These are phyloP conservation scores for Cheilosia scutellata DNA, from an alignment of 2,888 invertebrate genomes.

Conservation along the genomic window DNA sequence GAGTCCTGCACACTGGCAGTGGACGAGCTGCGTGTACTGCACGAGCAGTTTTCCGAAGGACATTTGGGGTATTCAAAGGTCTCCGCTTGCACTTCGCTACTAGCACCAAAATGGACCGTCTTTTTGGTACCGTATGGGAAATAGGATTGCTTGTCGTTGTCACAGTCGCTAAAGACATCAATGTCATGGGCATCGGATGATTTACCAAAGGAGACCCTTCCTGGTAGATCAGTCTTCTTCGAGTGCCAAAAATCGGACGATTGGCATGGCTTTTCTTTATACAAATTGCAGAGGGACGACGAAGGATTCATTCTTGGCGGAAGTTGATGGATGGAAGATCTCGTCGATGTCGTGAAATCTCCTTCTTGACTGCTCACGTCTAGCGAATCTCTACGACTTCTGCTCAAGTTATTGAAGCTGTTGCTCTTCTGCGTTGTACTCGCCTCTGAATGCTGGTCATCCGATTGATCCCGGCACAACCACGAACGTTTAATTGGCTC, in stretches of 20 bases:
- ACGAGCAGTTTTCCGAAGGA: conserved; percentile 83
- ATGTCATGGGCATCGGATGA: conserved; percentile 78
- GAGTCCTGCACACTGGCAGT: conserved; percentile 80
- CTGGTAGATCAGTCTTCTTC: conserved; percentile 82
- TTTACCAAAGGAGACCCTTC: conserved; percentile 83
- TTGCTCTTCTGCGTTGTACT: conserved; percentile 75
- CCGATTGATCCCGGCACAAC: conserved; percentile 82
- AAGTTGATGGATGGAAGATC: conserved; percentile 42
- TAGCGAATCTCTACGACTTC: conserved; percentile 69
- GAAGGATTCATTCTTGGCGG: conserved; percentile 54
- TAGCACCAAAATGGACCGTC: conserved; percentile 82
- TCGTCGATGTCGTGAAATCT: conserved; percentile 66
- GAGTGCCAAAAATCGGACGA: conserved; percentile 60
- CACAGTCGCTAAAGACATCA: conserved; percentile 81
- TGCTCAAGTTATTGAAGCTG: conserved; percentile 75
- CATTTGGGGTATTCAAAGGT: conserved; percentile 83
- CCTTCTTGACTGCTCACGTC: conserved; percentile 78
- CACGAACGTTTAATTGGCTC: conserved; percentile 85
- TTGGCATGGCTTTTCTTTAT: conserved; percentile 47
- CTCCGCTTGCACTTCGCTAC: conserved; percentile 80
- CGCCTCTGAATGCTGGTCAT: conserved; percentile 79
- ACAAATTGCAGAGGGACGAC: conserved; percentile 25
- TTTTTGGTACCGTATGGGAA: conserved; percentile 79
- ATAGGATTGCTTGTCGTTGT: conserved; percentile 81
- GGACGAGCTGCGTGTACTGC: conserved; percentile 82